These are phyloP conservation scores for Naja naja DNA, from an alignment of 2,113 vertebrate species.

Conservation along the genomic window DNA sequence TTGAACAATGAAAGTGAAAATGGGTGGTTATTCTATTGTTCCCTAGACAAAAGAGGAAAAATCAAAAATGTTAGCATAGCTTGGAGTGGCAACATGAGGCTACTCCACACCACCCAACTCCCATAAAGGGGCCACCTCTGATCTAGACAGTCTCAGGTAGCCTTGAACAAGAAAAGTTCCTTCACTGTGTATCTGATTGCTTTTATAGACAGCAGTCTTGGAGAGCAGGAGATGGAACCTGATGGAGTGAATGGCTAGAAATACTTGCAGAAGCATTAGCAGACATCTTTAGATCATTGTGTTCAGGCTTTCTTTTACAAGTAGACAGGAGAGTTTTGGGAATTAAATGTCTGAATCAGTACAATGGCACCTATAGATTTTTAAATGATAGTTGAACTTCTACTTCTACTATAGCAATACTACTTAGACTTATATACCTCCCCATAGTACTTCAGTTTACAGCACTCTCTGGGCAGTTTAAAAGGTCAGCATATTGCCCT, in stretches of 20 bases:
- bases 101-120: neutral
- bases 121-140: no score
- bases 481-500: no score
- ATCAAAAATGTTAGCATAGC: neutral
- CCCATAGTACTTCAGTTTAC: neutral
- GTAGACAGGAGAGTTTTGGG: neutral
- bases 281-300: neutral
- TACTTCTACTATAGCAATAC: neutral
- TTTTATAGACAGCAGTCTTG: neutral
- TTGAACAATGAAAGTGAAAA: neutral
- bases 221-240: neutral
- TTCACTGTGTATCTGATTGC: neutral
- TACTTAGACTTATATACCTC: neutral
- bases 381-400: neutral
- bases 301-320: neutral
- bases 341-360: neutral
- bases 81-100: neutral
- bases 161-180: neutral
- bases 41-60: neutral
- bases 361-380: neutral
- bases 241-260: neutral
- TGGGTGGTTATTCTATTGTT: neutral
- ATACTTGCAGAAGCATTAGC: neutral
- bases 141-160: neutral
- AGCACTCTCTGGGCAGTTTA: neutral